Base-by-base conservation (phyloP, 2,113 vertebrate species). In the Fregetta grallaria region DNA sequence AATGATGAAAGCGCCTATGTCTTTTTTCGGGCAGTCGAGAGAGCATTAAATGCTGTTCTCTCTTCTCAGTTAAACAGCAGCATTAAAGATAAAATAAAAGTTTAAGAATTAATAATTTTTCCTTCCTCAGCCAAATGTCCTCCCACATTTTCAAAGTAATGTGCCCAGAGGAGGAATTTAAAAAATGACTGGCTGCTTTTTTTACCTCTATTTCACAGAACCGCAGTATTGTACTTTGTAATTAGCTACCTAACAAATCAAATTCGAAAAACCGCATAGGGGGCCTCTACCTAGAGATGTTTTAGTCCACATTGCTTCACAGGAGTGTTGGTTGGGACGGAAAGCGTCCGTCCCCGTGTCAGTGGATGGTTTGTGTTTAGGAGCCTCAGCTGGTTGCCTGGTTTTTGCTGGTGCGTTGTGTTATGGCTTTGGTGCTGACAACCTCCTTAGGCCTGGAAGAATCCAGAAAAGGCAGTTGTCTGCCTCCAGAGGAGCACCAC, bases 241-340 rank as follows among this genome's bases (percentile, higher is more conserved):
- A 44, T 52, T n/a, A 84, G 23, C n/a, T 62, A 26, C 1, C 1
- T 56, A 77, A 70, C 1, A 2, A 90, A 59, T 77, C 30, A 38
- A 72, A 73, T 81, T 59, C 3, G 12, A 55, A 73, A 81, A 85
- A 26, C 1, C 21, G 14, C 5, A 13, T 29, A 20, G 5, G 10
- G 13, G 13, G 7, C 40, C 66, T 86, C 73, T 80, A 66, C 52
- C 27, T 44, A 15, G 50, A 44, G 27, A 26, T 26, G 8, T 74
- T 68, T 44, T 72, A 27, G 36, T 19, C 13, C 19, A 3, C 13
- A 7, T 65, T 52, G 25, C 58, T 42, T 79, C 36, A 4, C 14
- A 22, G 55, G 25, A 58, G 9, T 1, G 0, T 71, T 4, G 5
- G 11, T 56, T 2, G 2, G 47, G 47, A 58, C 0, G 0, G 65